A percentile compares a stretch with the other conserved stretches of the same genome.
These are phyloP conservation scores for Scomberomorus guttatus DNA, from an alignment of 2,797 vertebrate genomes.

Conservation along the genomic window DNA sequence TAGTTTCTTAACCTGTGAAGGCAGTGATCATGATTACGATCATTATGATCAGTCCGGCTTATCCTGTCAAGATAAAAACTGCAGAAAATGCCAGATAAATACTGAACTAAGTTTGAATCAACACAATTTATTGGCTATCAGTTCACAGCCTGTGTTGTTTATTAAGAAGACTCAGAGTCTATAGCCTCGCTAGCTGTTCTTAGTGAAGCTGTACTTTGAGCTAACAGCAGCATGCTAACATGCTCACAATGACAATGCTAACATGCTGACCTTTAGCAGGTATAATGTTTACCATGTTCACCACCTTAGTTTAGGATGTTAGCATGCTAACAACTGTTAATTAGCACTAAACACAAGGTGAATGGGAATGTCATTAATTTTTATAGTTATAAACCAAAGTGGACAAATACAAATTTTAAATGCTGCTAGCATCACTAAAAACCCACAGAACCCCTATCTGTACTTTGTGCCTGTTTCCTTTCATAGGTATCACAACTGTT, in stretches of 20 bases:
- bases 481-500: conserved; percentile 96
- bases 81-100: background rate
- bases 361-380: background rate
- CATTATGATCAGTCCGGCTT: background rate
- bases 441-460: background rate
- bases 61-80: background rate
- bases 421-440: too few species aligned
- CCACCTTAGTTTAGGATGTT: background rate
- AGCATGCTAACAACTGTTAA: background rate
- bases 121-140: background rate
- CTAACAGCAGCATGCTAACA: background rate
- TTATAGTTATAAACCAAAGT: background rate
- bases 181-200: background rate
- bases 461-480: conserved; percentile 8
- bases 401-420: background rate
- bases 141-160: background rate
- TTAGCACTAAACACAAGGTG: background rate
- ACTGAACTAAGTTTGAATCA: background rate
- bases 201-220: background rate
- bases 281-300: background rate
- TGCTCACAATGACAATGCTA: background rate
- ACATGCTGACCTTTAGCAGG: background rate
- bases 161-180: too few species aligned
- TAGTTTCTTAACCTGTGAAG: background rate
- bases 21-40: background rate